Conservation (phyloP, 2,888 invertebrate genomes). For the Psylliodes chrysocephalus region DNA sequence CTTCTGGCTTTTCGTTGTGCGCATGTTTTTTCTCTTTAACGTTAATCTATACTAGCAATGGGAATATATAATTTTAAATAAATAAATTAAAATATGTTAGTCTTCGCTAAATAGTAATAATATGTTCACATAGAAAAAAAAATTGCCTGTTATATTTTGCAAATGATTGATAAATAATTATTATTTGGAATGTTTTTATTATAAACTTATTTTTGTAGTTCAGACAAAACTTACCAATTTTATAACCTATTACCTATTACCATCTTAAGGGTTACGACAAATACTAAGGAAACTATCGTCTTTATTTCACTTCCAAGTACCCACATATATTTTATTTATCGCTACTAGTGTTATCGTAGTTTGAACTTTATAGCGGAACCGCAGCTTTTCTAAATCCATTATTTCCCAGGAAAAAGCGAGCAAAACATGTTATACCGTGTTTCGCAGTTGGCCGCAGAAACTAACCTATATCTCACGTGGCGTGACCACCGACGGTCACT, state of each 20-base stretch:
- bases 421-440: conserved; percentile 12
- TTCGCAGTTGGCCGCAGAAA: conserved; percentile 9
- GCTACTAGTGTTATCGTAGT: conserved; percentile 19
- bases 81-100: too few species aligned
- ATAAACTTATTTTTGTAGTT: too few species aligned
- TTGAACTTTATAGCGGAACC: conserved; percentile 18
- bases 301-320: conserved; percentile 11
- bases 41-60: neutral
- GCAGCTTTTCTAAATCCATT: conserved; percentile 22
- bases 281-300: conserved; percentile 6
- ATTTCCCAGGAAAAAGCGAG: conserved; percentile 10
- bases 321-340: conserved; percentile 21
- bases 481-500: conserved; percentile 25
- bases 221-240: neutral
- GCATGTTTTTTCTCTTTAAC: too few species aligned
- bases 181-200: too few species aligned
- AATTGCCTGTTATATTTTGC: too few species aligned
- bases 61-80: neutral
- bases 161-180: too few species aligned
- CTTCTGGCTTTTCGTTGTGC: too few species aligned
- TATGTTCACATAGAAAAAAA: too few species aligned
- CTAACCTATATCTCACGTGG: conserved; percentile 24
- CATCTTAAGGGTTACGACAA: neutral
- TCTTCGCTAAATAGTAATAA: too few species aligned
- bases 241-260: neutral